Conservation (phyloP, 2,797 vertebrate species). For the Botia almorhae region DNA sequence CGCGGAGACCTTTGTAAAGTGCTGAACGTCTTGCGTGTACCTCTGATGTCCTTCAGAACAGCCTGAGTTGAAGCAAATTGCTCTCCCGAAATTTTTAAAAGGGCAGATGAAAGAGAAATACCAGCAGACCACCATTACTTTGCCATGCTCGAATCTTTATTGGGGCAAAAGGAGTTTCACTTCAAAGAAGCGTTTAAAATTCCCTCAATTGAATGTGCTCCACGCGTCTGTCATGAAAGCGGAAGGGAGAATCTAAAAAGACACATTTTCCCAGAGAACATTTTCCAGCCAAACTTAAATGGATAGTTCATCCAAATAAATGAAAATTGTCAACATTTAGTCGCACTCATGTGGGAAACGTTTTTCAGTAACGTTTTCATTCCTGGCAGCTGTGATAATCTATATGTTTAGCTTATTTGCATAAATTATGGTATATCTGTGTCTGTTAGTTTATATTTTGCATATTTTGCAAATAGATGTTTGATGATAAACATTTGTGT, state of each 20-base stretch:
- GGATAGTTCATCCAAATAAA: background rate
- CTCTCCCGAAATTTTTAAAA: slow-evolving; percentile 8
- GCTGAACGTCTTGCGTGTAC: background rate
- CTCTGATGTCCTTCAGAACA: slow-evolving; percentile 6
- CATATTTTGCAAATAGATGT: no score
- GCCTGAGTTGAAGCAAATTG: slow-evolving; percentile 5
- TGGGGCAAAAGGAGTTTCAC: slow-evolving; percentile 18
- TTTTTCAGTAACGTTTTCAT: background rate
- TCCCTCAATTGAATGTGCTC: background rate
- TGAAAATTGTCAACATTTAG: background rate
- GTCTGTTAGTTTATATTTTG: no score
- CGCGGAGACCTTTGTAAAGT: slow-evolving; percentile 6
- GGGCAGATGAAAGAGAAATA: slow-evolving; percentile 25
- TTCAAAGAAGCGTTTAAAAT: slow-evolving; percentile 5
- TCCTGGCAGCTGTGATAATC: background rate
- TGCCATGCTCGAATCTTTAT: slow-evolving; percentile 18
- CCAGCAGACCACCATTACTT: slow-evolving; percentile 8
- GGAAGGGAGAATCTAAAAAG: background rate
- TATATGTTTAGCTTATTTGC: background rate
- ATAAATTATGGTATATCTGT: no score
- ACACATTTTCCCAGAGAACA: background rate
- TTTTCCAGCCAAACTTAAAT: background rate
- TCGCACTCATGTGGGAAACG: no score
- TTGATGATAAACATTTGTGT: no score
- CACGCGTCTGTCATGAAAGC: slow-evolving; percentile 1